These are phyloP conservation scores for Eilema caniola DNA, from an alignment of 2,888 invertebrate genomes.

Conservation along the genomic window DNA sequence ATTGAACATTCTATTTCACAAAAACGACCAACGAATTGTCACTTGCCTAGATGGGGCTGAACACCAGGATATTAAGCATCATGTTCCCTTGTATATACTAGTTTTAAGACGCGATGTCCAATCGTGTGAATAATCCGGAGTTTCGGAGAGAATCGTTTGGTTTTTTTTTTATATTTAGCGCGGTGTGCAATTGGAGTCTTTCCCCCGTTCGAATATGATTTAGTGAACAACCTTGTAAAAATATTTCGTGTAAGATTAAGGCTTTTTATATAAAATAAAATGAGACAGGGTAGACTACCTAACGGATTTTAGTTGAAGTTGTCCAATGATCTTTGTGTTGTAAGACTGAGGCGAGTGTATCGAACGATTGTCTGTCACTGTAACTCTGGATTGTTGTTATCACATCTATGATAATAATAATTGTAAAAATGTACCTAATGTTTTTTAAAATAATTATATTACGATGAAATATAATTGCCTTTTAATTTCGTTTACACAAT, in stretches of 20 bases:
- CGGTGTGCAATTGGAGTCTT: constrained; percentile 22
- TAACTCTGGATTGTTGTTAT: constrained; percentile 81
- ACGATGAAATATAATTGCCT: constrained; percentile 68
- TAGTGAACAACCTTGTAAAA: neutral
- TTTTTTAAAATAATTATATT: constrained; percentile 75
- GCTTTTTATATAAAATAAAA: constrained; percentile 8
- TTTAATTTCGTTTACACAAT: too few species aligned
- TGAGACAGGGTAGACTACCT: constrained; percentile 18
- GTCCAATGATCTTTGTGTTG: constrained; percentile 46
- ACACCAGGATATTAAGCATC: constrained; percentile 30
- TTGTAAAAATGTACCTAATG: constrained; percentile 81
- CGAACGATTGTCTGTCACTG: constrained; percentile 62
- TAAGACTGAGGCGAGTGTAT: constrained; percentile 50
- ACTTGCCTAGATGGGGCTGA: too few species aligned
- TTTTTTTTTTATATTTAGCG: constrained; percentile 44
- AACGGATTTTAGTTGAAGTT: constrained; percentile 26
- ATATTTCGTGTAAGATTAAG: constrained; percentile 9
- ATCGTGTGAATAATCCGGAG: constrained; percentile 73
- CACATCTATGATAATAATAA: constrained; percentile 66
- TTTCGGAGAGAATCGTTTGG: constrained; percentile 62
- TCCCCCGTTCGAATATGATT: constrained; percentile 1
- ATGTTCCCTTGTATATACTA: constrained; percentile 66
- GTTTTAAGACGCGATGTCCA: constrained; percentile 54
- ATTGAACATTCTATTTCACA: too few species aligned
- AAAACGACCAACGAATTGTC: too few species aligned